Evolutionary conservation across 2,888 invertebrate genomes (phyloP).

Genomic region (Erebia palarica): DNA sequence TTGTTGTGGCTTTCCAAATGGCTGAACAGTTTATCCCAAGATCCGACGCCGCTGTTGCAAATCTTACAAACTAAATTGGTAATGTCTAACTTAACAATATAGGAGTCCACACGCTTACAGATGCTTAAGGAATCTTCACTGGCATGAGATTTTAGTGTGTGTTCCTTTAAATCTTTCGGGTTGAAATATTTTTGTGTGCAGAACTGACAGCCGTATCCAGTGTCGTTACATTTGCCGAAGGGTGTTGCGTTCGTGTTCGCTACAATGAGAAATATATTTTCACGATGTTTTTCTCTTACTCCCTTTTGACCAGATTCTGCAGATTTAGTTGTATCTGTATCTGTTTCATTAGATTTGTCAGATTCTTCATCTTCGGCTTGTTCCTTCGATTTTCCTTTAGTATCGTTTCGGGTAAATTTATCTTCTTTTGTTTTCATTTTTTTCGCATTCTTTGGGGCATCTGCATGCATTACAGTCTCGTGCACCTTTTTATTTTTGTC

Average conservation of each 20-base stretch:
- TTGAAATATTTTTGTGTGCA: neutral
- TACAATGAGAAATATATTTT: neutral
- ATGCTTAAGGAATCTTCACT: neutral
- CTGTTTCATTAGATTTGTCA: neutral
- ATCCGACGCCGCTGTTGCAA: neutral
- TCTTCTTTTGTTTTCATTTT: neutral
- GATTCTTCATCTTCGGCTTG: neutral
- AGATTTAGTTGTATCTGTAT: slow-evolving; percentile 2
- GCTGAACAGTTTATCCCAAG: neutral
- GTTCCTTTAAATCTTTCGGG: neutral
- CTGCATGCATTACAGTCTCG: neutral
- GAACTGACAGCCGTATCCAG: slow-evolving; percentile 2
- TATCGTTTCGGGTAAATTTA: neutral
- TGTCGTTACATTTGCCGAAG: neutral
- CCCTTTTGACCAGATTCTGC: neutral
- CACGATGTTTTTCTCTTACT: neutral
- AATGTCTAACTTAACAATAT: neutral
- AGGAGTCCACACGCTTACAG: neutral
- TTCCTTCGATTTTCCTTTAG: neutral
- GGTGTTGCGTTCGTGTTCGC: slow-evolving; percentile 2
- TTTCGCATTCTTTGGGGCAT: neutral
- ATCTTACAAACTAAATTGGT: neutral
- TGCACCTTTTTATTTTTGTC: neutral
- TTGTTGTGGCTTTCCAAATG: slow-evolving; percentile 34
- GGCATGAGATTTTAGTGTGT: neutral